Evolutionary conservation across 2,797 vertebrate genomes (phyloP), one percentile per base, ranked within the genome.

Genomic region (Peromyscus attwateri): DNA sequence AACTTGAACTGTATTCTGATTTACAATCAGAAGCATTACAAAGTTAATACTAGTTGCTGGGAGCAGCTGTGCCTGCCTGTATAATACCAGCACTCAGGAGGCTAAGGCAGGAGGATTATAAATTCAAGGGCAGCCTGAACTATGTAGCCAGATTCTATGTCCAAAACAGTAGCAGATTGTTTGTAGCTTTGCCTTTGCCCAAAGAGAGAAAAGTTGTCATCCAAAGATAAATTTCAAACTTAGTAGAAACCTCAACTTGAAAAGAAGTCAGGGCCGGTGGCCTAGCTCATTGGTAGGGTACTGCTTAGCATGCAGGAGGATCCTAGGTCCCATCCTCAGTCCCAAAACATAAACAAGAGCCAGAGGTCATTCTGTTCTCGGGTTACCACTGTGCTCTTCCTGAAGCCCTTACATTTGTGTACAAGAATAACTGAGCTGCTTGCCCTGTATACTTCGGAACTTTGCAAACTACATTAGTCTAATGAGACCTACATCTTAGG

Each of bases 391-490:
- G 75, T 81, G 8, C 52, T 95, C 89, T 95, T 81, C 71, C 57
- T 79, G 91, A 80, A 91, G 79, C 43, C 52, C 55, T 88, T 88
- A 71, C 2, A 57, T 93, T 70, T 95, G 82, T 92, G 31, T 64
- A 76, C 31, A 71, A 64, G 23, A 88, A 77, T 94, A 80, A 79
- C 55, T 92, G 40, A 68, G 23, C 55, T 83, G 6, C 68, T 77
- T 90, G 12, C 77, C 75, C 66, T 89, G 25, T 73, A 23, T 91
- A 46, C 43, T 88, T 88, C 92, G 71, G 62, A 95, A 75, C 57
- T 95, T 87, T 92, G 9, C n/a, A 95, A 89, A 57, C 37, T n/a
- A 37, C 23, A 19, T 90, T 92, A 79, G 40, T 93, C n/a, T 95
- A 92, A 70, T 80, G 83, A 71, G 79, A 83, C 27, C 89, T 87